Evolutionary conservation across 2,113 vertebrate genomes (phyloP).

Genomic region (Setophaga kirtlandii): DNA sequence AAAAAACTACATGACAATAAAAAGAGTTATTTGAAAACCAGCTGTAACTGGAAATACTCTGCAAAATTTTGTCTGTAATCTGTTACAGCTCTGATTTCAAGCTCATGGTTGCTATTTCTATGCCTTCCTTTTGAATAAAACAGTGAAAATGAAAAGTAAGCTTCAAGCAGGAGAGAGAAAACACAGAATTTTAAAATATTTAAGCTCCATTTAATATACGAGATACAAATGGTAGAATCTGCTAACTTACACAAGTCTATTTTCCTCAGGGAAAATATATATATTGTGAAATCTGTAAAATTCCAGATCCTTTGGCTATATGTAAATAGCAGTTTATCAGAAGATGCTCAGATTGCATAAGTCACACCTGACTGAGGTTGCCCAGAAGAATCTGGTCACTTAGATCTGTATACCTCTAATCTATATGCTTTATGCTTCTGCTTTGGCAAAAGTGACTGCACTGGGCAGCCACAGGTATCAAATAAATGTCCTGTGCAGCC

Average conservation of each 20-base stretch:
- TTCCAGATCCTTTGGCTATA: constrained; percentile 57
- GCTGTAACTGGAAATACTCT: constrained; percentile 64
- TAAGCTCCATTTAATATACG: constrained; percentile 49
- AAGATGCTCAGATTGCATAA: constrained; percentile 39
- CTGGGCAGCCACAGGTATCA: background rate
- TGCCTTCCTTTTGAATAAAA: constrained; percentile 60
- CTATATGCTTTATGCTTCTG: background rate
- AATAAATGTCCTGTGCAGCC: background rate
- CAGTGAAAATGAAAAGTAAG: constrained; percentile 30
- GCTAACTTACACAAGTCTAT: constrained; percentile 26
- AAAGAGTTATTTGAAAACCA: constrained; percentile 36
- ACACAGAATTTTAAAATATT: constrained; percentile 49
- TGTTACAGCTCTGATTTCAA: constrained; percentile 60
- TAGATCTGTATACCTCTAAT: background rate
- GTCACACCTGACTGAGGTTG: constrained; percentile 28
- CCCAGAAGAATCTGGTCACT: constrained; percentile 19
- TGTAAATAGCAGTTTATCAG: constrained; percentile 34
- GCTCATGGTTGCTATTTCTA: constrained; percentile 64
- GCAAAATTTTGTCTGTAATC: constrained; percentile 39
- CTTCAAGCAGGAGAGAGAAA: constrained; percentile 67
- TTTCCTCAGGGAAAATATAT: background rate
- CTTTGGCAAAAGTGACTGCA: background rate
- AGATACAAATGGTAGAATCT: constrained; percentile 23
- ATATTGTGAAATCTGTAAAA: constrained; percentile 25
- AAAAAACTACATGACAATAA: background rate